Evolutionary conservation across 2,797 vertebrate genomes (phyloP), one percentile per base, ranked within the genome.

Genomic region (Rhinichthys osculus): DNA sequence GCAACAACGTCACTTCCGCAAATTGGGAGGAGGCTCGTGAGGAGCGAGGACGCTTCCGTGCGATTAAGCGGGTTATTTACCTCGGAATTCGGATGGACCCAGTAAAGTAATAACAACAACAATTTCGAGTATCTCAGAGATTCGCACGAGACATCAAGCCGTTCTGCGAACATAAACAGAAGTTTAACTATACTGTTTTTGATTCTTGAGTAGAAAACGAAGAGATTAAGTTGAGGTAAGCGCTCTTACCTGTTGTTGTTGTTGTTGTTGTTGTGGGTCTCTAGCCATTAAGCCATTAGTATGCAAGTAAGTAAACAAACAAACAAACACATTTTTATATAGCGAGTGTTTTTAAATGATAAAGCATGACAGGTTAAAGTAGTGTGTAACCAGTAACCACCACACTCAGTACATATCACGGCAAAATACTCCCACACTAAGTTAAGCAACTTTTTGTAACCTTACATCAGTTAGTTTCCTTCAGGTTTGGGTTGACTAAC

Each of bases 1-100:
- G 40, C 67, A 72, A 40, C 42, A 21, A 72, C 84, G 84, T 85
- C 84, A 85, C 78, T 85, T 85, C 84, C 84, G 84, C 57, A 38
- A 38, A 38, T 38, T 38, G 38, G 38, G 38, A 38, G 38, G 69
- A 85, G 78, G 40, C 76, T 79, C 21, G 19, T 40, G 38, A 54
- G 27, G 52, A 78, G 30, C 27, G 76, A 50, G 42, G 23, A 81
- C 69, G 33, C 8, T 85, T 85, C 77, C 54, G 77, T 72, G 52
- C 40, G 13, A 38, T 64, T 73, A 42, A 80, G 23, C 42, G 54
- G 27, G n/a, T 38, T 79, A 30, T 85, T 80, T 79, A 85, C 67
- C 59, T 8, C 52, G 66, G 50, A 85, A 54, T 59, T 13, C 38
- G 52, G 38, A 59, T 14, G 66, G 27, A 27, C 40, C 14, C 30